Evolutionary conservation across 2,888 invertebrate species (phyloP).

Genomic region (Nomada hirtipes): DNA sequence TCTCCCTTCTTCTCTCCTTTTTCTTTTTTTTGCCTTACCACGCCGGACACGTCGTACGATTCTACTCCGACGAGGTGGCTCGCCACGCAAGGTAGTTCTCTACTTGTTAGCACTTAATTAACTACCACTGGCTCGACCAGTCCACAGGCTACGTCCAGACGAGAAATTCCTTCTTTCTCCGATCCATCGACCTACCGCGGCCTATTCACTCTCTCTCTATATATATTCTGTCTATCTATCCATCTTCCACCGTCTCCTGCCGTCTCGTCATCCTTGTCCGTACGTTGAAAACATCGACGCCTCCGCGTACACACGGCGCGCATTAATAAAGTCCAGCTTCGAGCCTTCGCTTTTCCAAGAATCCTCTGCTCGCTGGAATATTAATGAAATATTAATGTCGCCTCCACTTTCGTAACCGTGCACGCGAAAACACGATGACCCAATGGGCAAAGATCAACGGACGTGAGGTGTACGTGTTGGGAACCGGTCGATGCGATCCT

Average conservation of each 20-base stretch:
- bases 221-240: not conserved
- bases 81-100: slow-evolving; percentile 73
- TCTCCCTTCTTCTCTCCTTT: not conserved
- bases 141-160: slow-evolving; percentile 71
- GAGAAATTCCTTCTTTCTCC: slow-evolving; percentile 66
- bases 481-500: not conserved
- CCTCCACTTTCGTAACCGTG: slow-evolving; percentile 63
- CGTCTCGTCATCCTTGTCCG: not conserved
- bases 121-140: slow-evolving; percentile 76
- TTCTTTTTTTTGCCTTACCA: slow-evolving; percentile 8
- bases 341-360: slow-evolving; percentile 61
- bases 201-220: not conserved
- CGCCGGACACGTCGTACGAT: slow-evolving; percentile 53
- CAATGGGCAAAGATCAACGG: slow-evolving; percentile 37
- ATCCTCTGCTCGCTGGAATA: slow-evolving; percentile 62
- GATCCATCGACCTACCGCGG: slow-evolving; percentile 26
- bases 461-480: not conserved
- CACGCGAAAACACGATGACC: slow-evolving; percentile 61
- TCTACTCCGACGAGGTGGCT: slow-evolving; percentile 65
- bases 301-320: slow-evolving; percentile 51
- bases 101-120: slow-evolving; percentile 83
- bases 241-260: not conserved
- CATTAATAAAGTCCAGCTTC: slow-evolving; percentile 60
- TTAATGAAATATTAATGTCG: slow-evolving; percentile 73
- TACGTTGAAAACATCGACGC: slow-evolving; percentile 49